These are phyloP conservation scores for Drosophila macrospina DNA, from an alignment of 2,888 invertebrate genomes.

Conservation along the genomic window DNA sequence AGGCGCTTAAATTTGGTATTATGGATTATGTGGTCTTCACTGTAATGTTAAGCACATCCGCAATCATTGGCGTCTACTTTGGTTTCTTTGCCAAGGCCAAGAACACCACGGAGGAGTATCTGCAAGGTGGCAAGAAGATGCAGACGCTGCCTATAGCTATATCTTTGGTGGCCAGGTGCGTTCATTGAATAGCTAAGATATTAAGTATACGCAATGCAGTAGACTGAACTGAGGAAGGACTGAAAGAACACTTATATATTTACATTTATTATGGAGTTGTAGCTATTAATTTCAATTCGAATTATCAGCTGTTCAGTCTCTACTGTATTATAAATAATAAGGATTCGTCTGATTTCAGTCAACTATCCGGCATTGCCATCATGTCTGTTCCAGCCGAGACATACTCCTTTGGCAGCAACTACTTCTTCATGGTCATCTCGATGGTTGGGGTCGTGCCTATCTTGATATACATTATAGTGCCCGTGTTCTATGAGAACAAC, in stretches of 20 bases:
- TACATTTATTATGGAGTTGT: too few species aligned
- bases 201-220: neutral
- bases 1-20: slow-evolving; percentile 71
- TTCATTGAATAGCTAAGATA: neutral
- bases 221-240: neutral
- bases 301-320: too few species aligned
- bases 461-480: slow-evolving; percentile 84
- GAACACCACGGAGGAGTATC: slow-evolving; percentile 87
- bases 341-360: slow-evolving; percentile 76
- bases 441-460: slow-evolving; percentile 83
- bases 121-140: slow-evolving; percentile 87
- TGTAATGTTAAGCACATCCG: slow-evolving; percentile 86
- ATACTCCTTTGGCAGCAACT: slow-evolving; percentile 86
- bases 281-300: too few species aligned
- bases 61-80: slow-evolving; percentile 87
- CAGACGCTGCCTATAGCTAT: slow-evolving; percentile 88
- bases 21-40: slow-evolving; percentile 87
- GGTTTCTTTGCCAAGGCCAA: slow-evolving; percentile 86
- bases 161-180: slow-evolving; percentile 87
- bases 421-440: slow-evolving; percentile 83
- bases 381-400: slow-evolving; percentile 87
- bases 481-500: slow-evolving; percentile 86
- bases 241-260: too few species aligned
- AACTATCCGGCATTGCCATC: slow-evolving; percentile 87
- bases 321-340: neutral